These are phyloP conservation scores for Cephus pygmeus DNA, from an alignment of 2,888 invertebrate genomes.

Conservation along the genomic window DNA sequence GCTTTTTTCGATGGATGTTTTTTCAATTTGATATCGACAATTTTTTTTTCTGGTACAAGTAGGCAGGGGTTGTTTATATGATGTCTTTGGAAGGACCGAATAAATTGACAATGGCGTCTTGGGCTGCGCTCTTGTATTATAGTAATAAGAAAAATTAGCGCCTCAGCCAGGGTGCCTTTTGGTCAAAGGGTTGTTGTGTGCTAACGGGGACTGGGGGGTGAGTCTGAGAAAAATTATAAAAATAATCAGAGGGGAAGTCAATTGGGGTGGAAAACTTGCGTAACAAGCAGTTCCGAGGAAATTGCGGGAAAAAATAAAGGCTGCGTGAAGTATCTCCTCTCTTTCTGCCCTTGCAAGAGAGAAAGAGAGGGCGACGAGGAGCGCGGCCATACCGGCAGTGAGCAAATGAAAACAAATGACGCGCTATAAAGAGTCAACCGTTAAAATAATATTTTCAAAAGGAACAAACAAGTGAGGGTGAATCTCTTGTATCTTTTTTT, in stretches of 20 bases:
- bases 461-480: conserved; percentile 6
- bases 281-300: conserved; percentile 58
- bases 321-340: not conserved
- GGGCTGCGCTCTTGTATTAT: not conserved
- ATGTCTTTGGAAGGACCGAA: not conserved
- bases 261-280: conserved; percentile 61
- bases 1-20: not conserved
- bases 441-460: conserved; percentile 35
- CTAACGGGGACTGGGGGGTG: conserved; percentile 14
- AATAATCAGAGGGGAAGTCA: conserved; percentile 58
- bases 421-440: conserved; percentile 40
- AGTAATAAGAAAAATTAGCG: conserved; percentile 58
- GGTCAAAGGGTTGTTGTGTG: conserved; percentile 46
- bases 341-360: conserved; percentile 14
- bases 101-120: not conserved
- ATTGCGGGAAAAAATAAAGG: conserved; percentile 54
- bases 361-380: not conserved
- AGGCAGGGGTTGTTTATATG: not conserved
- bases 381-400: conserved; percentile 17
- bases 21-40: not conserved
- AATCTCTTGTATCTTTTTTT: not conserved
- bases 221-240: conserved; percentile 56
- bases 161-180: conserved; percentile 33
- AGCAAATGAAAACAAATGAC: conserved; percentile 53
- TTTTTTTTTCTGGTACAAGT: not conserved